These are phyloP conservation scores for Rhamphomyia laevipes DNA, from an alignment of 2,888 invertebrate species.

Conservation along the genomic window DNA sequence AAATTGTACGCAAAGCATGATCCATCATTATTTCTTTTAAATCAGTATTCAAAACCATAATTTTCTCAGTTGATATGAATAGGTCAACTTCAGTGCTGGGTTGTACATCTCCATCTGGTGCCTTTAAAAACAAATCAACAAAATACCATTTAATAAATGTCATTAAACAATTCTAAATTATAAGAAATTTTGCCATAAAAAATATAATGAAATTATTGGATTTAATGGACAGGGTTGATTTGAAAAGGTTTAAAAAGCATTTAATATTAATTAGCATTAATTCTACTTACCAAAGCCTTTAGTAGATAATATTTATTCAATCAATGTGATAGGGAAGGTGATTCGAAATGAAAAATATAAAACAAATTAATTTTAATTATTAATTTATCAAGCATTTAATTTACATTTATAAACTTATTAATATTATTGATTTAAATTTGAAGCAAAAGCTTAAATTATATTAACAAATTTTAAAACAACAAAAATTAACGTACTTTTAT, in stretches of 20 bases:
- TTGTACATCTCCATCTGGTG: slow-evolving; percentile 95
- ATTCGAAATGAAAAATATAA: neutral
- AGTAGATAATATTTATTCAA: neutral
- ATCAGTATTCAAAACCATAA: slow-evolving; percentile 99
- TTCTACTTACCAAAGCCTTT: slow-evolving; percentile 14
- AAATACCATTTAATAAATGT: too few relatives aligned
- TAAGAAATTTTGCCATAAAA: too few relatives aligned
- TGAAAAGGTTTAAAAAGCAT: neutral
- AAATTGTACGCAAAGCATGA: slow-evolving; percentile 94
- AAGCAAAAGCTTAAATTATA: slow-evolving; percentile 71
- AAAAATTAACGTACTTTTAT: slow-evolving; percentile 88
- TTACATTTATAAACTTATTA: too few relatives aligned
- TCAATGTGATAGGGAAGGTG: neutral
- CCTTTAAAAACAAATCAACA: slow-evolving; percentile 50
- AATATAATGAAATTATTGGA: too few relatives aligned
- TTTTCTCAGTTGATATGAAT: slow-evolving; percentile 99
- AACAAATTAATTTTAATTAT: neutral
- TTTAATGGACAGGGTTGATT: too few relatives aligned
- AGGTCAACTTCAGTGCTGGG: slow-evolving; percentile 99
- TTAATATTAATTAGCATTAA: neutral
- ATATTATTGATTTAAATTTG: neutral
- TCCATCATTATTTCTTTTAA: slow-evolving; percentile 99
- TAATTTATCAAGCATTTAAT: slow-evolving; percentile 53
- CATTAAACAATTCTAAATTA: too few relatives aligned
- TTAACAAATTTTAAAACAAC: slow-evolving; percentile 89